phyloP scores from a whole-genome alignment of 1,140 invertebrate genomes.

The Aphaenogaster floridana region DNA sequence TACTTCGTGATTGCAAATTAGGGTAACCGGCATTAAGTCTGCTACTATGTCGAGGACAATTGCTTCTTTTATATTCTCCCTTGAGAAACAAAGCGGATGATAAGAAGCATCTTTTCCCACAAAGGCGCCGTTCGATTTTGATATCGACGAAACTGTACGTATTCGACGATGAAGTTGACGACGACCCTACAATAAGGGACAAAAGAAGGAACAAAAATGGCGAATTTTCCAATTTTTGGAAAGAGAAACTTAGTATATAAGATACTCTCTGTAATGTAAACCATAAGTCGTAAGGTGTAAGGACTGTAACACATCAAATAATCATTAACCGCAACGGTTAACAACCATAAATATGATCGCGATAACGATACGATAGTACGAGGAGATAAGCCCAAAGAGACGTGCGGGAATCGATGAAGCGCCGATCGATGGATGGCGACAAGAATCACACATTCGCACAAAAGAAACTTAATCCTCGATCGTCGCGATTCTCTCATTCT shows the following conservation, averaged over 20 bases:
- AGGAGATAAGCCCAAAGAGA: constrained; percentile 48
- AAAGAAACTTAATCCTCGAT: constrained; percentile 10
- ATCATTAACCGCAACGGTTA: constrained; percentile 55
- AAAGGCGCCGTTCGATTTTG: constrained; percentile 48
- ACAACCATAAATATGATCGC: constrained; percentile 47
- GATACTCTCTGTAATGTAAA: constrained; percentile 70
- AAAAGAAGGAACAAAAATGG: constrained; percentile 25
- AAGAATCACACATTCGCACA: constrained; percentile 3
- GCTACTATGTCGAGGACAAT: constrained; percentile 29
- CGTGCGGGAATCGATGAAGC: constrained; percentile 19
- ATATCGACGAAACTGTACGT: constrained; percentile 43
- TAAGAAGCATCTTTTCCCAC: constrained; percentile 34
- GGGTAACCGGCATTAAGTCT: constrained; percentile 37
- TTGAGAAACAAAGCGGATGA: background rate
- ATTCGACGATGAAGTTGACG: constrained; percentile 13
- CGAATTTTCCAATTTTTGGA: constrained; percentile 53
- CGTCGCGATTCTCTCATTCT: background rate
- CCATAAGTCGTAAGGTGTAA: constrained; percentile 65
- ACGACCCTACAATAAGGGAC: background rate
- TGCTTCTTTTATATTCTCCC: constrained; percentile 51
- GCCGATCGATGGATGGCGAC: constrained; percentile 25
- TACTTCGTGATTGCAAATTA: constrained; percentile 64
- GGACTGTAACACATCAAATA: constrained; percentile 64
- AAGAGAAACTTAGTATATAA: constrained; percentile 63
- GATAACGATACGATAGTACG: constrained; percentile 66